phyloP scores from a whole-genome alignment of 2,113 vertebrate species.

The Setophaga petechia region DNA sequence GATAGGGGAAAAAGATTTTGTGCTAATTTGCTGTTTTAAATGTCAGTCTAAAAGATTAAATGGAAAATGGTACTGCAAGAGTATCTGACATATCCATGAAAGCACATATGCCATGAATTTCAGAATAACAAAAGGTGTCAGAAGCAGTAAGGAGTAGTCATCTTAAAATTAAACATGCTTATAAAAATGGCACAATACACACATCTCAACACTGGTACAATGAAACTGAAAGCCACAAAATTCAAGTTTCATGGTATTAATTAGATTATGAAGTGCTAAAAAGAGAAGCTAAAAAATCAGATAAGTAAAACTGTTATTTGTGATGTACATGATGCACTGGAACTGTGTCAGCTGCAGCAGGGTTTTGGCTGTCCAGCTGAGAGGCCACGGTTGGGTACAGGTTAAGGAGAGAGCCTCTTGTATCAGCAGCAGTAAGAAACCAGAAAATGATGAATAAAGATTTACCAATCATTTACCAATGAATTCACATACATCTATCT shows the following conservation, averaged over 20 bases:
- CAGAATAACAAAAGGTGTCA: neutral
- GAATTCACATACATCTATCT: neutral
- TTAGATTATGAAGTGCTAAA: neutral
- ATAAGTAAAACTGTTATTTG: neutral
- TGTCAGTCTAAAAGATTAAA: neutral
- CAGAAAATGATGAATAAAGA: neutral
- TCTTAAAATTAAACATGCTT: neutral
- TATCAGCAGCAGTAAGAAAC: neutral
- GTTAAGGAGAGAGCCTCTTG: neutral
- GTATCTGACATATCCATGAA: neutral
- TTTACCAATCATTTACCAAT: neutral
- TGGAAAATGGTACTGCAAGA: neutral
- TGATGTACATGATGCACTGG: accelerated
- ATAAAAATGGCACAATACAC: neutral
- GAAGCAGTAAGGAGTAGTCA: neutral
- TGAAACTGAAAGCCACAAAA: neutral
- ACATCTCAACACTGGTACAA: neutral
- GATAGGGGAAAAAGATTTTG: neutral
- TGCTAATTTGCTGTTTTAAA: neutral
- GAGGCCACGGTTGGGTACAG: neutral
- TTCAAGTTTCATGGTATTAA: neutral
- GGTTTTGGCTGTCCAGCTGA: neutral
- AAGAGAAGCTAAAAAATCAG: neutral
- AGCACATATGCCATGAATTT: neutral
- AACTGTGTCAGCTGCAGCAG: neutral